Evolutionary conservation across 2,113 vertebrate genomes (phyloP), one percentile per base, ranked within the genome.

Genomic region (Cynoglossus semilaevis): DNA sequence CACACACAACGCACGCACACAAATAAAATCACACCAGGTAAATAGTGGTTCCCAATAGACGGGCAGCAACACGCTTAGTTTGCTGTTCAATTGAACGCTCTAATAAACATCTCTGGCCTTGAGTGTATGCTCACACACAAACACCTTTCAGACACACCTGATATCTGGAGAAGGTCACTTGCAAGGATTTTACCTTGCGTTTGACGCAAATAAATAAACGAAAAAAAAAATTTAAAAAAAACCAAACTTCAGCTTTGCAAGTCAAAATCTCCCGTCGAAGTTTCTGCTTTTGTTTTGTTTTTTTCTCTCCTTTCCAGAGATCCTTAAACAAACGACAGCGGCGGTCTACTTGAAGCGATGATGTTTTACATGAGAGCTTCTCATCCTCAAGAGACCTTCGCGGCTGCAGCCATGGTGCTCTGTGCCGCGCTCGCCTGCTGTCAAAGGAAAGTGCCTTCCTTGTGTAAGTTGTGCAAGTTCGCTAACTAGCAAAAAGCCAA

Each of bases 121-220:
- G 51, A 76, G 76, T 60, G 51, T 54, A 72, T 52, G 45, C 62
- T 72, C n/a, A n/a, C 77, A 79, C 52, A 74, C 59, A 62, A 76
- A 71, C 52, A 74, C 67, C 78, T 69, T 68, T 77, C 76, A 83
- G 56, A 58, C 61, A 72, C 82, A 85, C 67, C 69, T 80, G 83
- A 56, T 55, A 69, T 45, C 7, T 42, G 48, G 67, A n/a, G 44
- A 66, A 63, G 74, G 58, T 53, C 37, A 65, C 53, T 74, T 51
- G 62, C 22, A 29, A 29, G 22, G 22, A 29, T 4, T 29, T 29
- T 29, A 29, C 3, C 22, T 29, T 4, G 3, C 6, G 22, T 2
- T 29, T 29, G 22, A 6, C 22, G 22, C 22, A 29, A 29, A 29
- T 29, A 29, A 29, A 29, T 29, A 29, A 29, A 29, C 3, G 6